Percentiles rank a stretch among this genome's conserved stretches.
Conservation (phyloP, 2,888 invertebrate genomes). For the Mimumesa dahlbomi region DNA sequence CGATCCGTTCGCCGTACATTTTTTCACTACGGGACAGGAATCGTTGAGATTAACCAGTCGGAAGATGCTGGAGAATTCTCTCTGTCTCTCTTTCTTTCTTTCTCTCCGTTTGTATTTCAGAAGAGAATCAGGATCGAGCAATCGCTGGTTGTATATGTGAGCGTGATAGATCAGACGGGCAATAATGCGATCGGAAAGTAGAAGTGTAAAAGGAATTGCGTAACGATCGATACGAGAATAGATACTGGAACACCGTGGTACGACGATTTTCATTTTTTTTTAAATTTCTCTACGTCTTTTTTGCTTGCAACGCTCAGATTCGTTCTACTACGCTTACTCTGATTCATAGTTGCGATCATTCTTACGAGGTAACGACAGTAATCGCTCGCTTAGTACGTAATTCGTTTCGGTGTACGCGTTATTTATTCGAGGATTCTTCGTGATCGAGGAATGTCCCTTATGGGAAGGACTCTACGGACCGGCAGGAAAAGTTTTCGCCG, state of each 20-base stretch:
- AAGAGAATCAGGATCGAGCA: constrained; percentile 27
- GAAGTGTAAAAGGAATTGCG: constrained; percentile 33
- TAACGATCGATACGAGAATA: constrained; percentile 44
- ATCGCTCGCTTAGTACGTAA: too few species aligned
- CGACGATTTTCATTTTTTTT: too few species aligned
- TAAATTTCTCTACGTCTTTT: not conserved
- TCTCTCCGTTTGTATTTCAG: constrained; percentile 5
- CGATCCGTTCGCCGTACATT: not conserved
- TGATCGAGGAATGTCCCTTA: too few species aligned
- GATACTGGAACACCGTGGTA: constrained; percentile 42
- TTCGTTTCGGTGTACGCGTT: too few species aligned
- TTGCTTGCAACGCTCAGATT: constrained; percentile 2
- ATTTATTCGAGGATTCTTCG: not conserved
- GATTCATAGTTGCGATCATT: constrained; percentile 24
- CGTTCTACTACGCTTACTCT: not conserved
- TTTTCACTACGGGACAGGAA: constrained; percentile 37
- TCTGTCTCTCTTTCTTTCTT: too few species aligned
- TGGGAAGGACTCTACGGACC: too few species aligned
- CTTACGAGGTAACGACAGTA: not conserved
- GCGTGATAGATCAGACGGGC: constrained; percentile 33
- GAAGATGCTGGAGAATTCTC: constrained; percentile 19
- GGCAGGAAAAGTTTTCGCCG: too few species aligned
- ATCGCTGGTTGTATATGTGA: constrained; percentile 21
- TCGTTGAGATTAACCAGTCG: constrained; percentile 46
- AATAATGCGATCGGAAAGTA: constrained; percentile 40